Evolutionary conservation across 2,113 vertebrate genomes (phyloP).

Genomic region (Meles meles): DNA sequence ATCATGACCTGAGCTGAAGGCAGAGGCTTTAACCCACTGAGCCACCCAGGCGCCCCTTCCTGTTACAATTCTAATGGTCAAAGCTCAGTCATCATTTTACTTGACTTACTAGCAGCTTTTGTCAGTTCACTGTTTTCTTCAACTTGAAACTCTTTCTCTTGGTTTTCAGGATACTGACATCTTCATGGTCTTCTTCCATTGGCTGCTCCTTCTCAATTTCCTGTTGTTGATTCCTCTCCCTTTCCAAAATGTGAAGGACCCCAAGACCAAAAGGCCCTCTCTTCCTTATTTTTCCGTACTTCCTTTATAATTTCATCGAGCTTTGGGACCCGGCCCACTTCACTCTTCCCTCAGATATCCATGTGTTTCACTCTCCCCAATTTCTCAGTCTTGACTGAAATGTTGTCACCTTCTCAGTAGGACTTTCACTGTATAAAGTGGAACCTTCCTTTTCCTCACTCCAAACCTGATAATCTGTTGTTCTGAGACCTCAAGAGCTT

Average conservation of each 20-base stretch:
- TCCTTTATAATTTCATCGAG: background rate
- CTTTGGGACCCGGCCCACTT: background rate
- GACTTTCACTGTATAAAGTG: background rate
- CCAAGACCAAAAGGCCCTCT: background rate
- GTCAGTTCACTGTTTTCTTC: background rate
- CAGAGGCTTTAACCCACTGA: too few species aligned
- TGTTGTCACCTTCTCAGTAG: background rate
- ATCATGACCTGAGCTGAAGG: too few species aligned
- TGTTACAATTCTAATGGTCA: background rate
- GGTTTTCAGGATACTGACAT: background rate
- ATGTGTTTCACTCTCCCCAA: background rate
- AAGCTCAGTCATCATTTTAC: background rate
- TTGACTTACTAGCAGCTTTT: background rate
- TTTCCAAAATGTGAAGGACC: background rate
- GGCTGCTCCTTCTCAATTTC: background rate
- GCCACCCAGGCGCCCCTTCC: too few species aligned
- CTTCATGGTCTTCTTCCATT: background rate
- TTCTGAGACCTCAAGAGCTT: background rate
- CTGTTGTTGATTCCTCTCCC: background rate
- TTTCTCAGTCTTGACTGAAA: background rate
- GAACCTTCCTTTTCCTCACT: background rate
- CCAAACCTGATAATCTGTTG: background rate
- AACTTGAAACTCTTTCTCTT: background rate
- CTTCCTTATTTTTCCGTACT: background rate
- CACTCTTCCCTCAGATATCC: background rate